Percentiles rank a stretch among this genome's conserved stretches.
phyloP scores from a whole-genome alignment of 2,797 vertebrate species.

The Lates japonicus region DNA sequence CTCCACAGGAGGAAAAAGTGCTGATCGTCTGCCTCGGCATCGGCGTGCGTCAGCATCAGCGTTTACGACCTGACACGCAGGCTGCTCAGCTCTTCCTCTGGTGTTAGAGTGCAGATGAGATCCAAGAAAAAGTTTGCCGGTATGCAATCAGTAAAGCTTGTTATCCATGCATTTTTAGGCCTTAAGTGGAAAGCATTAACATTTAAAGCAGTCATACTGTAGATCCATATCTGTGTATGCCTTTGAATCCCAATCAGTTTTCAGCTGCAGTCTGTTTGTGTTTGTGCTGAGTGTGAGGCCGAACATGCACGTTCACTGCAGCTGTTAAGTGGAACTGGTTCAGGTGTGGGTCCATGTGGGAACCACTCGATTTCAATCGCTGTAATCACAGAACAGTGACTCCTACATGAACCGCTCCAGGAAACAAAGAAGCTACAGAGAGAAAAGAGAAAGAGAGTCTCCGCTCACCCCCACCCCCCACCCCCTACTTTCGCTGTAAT shows the following conservation, averaged over 20 bases:
- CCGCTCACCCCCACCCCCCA: conserved; percentile 28
- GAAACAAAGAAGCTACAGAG: conserved; percentile 79
- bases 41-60: conserved; percentile 59
- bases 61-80: conserved; percentile 56
- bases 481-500: conserved; percentile 56
- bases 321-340: conserved; percentile 45
- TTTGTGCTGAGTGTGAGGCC: conserved; percentile 43
- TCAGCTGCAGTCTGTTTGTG: conserved; percentile 16
- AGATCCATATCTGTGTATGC: conserved; percentile 8
- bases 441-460: conserved; percentile 50
- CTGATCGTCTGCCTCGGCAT: conserved; percentile 55
- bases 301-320: conserved; percentile 12
- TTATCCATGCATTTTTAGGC: not conserved
- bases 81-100: conserved; percentile 17
- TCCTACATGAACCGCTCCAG: conserved; percentile 71
- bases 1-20: conserved; percentile 51
- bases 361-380: conserved; percentile 65
- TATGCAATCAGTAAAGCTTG: conserved; percentile 12
- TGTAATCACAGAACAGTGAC: conserved; percentile 76
- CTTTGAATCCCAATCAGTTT: conserved; percentile 27
- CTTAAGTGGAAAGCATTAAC: not conserved
- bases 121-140: conserved; percentile 33
- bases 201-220: conserved; percentile 8
- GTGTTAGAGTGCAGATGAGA: conserved; percentile 19
- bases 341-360: conserved; percentile 71